These are phyloP conservation scores for Brevimyrus niger DNA, from an alignment of 2,113 vertebrate species.

Conservation along the genomic window DNA sequence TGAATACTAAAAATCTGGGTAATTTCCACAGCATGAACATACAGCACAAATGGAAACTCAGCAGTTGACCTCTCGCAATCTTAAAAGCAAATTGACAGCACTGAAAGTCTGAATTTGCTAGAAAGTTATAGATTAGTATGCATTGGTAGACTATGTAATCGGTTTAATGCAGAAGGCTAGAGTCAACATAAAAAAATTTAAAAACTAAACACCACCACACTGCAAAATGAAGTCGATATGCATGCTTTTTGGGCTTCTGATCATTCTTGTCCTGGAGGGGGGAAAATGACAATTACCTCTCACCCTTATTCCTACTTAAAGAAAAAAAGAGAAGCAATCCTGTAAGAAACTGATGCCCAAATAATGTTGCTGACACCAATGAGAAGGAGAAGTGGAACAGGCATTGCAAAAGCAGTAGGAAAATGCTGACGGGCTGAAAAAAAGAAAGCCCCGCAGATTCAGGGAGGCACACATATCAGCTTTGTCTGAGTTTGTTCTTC, in stretches of 20 bases:
- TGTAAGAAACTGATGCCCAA: neutral
- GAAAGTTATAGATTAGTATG: too few relatives aligned
- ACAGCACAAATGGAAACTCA: neutral
- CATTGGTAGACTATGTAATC: too few relatives aligned
- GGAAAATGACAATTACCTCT: neutral
- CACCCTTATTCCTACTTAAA: neutral
- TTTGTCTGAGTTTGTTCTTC: neutral
- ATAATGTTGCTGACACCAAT: neutral
- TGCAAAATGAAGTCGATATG: too few relatives aligned
- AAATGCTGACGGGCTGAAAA: neutral
- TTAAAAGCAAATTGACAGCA: neutral
- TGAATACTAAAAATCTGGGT: neutral
- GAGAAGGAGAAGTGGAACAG: neutral
- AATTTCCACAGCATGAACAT: neutral
- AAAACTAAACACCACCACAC: too few relatives aligned
- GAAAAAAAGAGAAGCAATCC: neutral
- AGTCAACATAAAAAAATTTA: too few relatives aligned
- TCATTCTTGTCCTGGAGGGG: neutral
- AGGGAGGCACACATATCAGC: neutral
- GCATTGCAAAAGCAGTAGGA: slow-evolving; percentile 3
- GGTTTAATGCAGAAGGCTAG: too few relatives aligned
- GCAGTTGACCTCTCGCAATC: neutral
- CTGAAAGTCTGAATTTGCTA: too few relatives aligned
- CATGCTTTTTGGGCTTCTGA: neutral
- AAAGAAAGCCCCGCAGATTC: neutral